Conservation (phyloP, 2,888 invertebrate genomes). For the Tetropium fuscum region DNA sequence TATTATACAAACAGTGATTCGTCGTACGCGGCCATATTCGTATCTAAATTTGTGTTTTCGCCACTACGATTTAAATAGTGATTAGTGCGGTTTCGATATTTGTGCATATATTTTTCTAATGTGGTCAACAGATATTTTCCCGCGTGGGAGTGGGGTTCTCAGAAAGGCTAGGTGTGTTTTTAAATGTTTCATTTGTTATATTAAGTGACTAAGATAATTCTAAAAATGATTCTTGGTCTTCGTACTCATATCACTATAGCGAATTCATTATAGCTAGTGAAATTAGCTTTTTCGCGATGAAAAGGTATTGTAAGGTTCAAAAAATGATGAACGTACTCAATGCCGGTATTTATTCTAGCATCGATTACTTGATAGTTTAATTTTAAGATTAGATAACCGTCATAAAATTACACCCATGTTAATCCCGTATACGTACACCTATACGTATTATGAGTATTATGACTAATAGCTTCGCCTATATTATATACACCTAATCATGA, state of each 20-base stretch:
- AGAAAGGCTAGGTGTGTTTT: conserved; percentile 22
- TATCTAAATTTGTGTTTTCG: background rate
- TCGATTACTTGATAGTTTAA: background rate
- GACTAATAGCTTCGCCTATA: no score
- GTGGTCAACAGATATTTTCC: conserved; percentile 24
- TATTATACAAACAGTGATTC: conserved; percentile 14
- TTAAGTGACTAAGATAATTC: background rate
- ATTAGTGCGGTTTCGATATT: background rate
- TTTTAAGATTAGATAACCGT: background rate
- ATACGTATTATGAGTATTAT: no score
- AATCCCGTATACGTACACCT: no score
- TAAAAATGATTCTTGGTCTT: no score
- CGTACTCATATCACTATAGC: no score
- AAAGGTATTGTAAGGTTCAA: no score
- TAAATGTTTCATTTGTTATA: background rate
- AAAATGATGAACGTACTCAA: no score
- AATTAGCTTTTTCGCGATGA: no score
- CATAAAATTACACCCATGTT: no score
- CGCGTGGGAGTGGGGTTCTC: conserved; percentile 1
- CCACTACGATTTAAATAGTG: background rate
- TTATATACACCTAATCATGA: no score
- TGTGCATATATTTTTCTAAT: background rate
- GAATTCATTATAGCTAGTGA: no score
- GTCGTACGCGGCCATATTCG: background rate
- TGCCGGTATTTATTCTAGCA: background rate